Base-by-base conservation (phyloP, 2,797 vertebrate species). In the Sparidentex hasta region DNA sequence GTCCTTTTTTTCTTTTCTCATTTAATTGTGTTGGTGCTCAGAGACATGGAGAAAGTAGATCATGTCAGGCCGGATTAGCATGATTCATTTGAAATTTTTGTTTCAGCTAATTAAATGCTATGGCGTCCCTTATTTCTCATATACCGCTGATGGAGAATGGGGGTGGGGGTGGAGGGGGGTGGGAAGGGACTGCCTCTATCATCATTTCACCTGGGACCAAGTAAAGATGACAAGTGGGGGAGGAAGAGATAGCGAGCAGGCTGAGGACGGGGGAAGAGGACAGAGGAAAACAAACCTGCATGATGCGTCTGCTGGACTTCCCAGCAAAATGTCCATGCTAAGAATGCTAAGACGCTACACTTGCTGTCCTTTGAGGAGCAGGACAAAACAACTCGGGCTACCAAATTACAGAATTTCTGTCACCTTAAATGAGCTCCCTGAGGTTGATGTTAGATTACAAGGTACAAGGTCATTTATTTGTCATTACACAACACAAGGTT, bases 1-100 rank as follows among this genome's bases (percentile, higher is more conserved):
- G 83, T 87, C 57, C 70, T 77, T 83, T 84, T 65, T 76, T 71
- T n/a, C n/a, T n/a, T 65, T 18, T 58, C 7, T 43, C 51, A 4
- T 77, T 81, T 94, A 93, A 94, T 94, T 93, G 91, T 92, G 80
- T 81, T 88, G 90, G 81, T 90, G 92, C 88, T 87, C 52, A 57
- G 90, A 91, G 88, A 92, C 90, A 80, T 57, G 29, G 66, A 74
- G 74, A 83, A 86, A 90, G 83, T 75, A 88, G 85, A 94, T 89
- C 67, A 83, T 85, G 84, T 91, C 87, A 85, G 46, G 57, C 57
- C 46, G 74, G 88, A 93, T 94, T 93, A 93, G 56, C 70, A 62
- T 51, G 74, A 90, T 87, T 88, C 66, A 80, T 93, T 90, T 77
- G 56, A 87, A 80, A 87, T 88, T 88, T 33, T 90, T 65, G 54